phyloP scores from a whole-genome alignment of 2,113 vertebrate genomes.

The Xyrauchen texanus region DNA sequence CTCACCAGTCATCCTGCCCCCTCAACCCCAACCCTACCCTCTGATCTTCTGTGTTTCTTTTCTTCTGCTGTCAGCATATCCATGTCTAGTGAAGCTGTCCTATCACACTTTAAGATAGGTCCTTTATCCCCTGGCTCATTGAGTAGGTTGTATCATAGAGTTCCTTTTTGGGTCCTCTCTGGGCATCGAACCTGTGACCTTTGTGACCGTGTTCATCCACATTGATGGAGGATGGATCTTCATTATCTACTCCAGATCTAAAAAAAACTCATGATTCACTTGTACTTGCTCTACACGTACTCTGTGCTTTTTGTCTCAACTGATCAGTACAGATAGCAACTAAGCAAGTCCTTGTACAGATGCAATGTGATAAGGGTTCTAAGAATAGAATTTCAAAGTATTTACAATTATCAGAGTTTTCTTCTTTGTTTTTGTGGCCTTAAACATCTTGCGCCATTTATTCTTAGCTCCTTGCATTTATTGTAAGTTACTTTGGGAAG shows the following conservation, averaged over 20 bases:
- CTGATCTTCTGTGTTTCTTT: background rate
- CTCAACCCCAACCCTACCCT: background rate
- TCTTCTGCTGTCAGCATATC: background rate
- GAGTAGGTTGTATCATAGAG: too few relatives aligned
- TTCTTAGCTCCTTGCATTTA: too few relatives aligned
- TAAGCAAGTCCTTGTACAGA: background rate
- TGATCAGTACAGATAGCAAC: background rate
- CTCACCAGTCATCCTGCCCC: background rate
- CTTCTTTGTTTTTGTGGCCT: background rate
- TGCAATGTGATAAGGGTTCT: background rate
- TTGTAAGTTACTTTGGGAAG: too few relatives aligned
- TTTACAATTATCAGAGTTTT: background rate
- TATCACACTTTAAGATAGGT: background rate
- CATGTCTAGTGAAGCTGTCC: background rate
- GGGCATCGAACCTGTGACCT: too few relatives aligned
- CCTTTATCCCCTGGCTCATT: too few relatives aligned
- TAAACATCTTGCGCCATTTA: too few relatives aligned
- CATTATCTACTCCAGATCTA: background rate
- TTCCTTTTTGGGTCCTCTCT: too few relatives aligned
- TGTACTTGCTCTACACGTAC: background rate
- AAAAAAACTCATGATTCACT: background rate
- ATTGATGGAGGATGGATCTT: too few relatives aligned
- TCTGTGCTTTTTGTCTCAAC: background rate
- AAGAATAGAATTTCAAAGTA: background rate
- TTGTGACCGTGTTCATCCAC: too few relatives aligned